These are phyloP conservation scores for Sebastes nivosus DNA, from an alignment of 2,797 vertebrate genomes.

Conservation along the genomic window DNA sequence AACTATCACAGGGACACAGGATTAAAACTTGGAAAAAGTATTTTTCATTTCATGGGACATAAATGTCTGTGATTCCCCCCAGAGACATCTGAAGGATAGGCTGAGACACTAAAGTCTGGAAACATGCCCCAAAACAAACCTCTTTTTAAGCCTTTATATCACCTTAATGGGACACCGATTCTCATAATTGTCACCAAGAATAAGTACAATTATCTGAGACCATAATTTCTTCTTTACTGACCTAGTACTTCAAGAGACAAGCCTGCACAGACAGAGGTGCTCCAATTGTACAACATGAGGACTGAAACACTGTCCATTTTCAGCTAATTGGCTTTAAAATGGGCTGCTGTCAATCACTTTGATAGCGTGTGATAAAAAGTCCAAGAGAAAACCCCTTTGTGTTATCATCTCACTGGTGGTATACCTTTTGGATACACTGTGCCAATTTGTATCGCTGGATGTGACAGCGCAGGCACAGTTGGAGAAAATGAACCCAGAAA, in stretches of 20 bases:
- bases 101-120: neutral
- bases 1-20: too few relatives aligned
- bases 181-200: neutral
- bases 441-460: constrained; percentile 22
- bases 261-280: neutral
- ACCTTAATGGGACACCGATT: neutral
- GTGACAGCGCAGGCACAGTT: constrained; percentile 35
- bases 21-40: too few relatives aligned
- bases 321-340: neutral
- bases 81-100: neutral
- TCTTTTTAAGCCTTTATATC: neutral
- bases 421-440: neutral
- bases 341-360: neutral
- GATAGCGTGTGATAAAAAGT: neutral
- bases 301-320: neutral
- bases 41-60: neutral
- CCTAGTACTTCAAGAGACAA: neutral
- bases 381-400: neutral
- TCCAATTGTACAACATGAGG: neutral
- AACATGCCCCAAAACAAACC: neutral
- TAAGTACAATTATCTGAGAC: neutral
- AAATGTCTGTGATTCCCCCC: neutral
- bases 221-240: neutral
- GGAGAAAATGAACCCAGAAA: constrained; percentile 53
- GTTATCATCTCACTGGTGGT: neutral